Evolutionary conservation across 35 echinoderm and acorn worm species (phyloP).

Genomic region (Anneissia japonica): DNA sequence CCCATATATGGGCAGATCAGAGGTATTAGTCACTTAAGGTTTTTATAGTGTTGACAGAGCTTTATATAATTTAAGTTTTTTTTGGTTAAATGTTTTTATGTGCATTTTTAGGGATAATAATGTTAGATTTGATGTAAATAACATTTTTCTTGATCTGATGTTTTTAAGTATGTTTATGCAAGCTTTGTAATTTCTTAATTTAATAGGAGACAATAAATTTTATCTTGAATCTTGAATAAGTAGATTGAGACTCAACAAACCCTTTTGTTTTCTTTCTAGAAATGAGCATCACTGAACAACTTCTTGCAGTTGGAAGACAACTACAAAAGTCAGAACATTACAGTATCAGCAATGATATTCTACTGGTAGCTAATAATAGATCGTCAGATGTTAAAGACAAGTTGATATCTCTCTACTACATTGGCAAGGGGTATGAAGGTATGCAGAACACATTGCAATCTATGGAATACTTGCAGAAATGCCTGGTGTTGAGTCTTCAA

Average conservation of each 20-base stretch:
- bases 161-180: too few relatives aligned
- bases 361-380: conserved; percentile 45
- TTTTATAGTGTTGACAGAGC: too few relatives aligned
- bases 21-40: too few relatives aligned
- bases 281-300: conserved; percentile 38
- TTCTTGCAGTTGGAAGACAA: conserved; percentile 48
- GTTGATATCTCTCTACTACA: conserved; percentile 35
- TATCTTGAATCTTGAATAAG: background rate
- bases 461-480: conserved; percentile 57
- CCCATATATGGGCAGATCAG: too few relatives aligned
- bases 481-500: conserved; percentile 40
- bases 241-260: background rate
- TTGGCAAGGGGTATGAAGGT: conserved; percentile 34
- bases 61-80: too few relatives aligned
- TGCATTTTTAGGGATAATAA: too few relatives aligned
- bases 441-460: conserved; percentile 39
- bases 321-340: conserved; percentile 39
- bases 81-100: too few relatives aligned
- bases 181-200: too few relatives aligned
- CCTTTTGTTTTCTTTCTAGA: conserved; percentile 8
- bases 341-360: conserved; percentile 54
- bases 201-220: too few relatives aligned
- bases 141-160: too few relatives aligned
- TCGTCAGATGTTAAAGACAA: conserved; percentile 9
- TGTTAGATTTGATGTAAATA: too few relatives aligned